These are phyloP conservation scores for Cetonia aurata DNA, from an alignment of 2,888 invertebrate genomes.

Conservation along the genomic window DNA sequence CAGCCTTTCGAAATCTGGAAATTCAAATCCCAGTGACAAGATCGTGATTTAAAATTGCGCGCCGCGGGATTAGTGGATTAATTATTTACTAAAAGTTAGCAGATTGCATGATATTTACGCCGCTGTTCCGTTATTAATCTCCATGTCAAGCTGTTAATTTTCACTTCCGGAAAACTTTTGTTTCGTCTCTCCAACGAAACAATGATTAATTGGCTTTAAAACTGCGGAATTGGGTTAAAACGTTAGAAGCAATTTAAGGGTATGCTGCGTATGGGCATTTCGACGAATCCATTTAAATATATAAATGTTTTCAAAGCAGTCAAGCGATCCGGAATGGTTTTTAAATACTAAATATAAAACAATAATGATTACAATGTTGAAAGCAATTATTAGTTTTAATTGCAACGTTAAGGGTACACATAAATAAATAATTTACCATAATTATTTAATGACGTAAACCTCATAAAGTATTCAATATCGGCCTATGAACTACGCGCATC, in stretches of 20 bases:
- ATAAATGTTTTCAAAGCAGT: background rate
- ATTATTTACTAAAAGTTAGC: constrained; percentile 23
- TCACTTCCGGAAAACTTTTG: constrained; percentile 33
- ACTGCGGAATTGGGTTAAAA: constrained; percentile 8
- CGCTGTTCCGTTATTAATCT: constrained; percentile 33
- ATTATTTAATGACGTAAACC: too few relatives aligned
- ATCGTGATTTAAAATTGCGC: constrained; percentile 9
- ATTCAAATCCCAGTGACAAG: background rate
- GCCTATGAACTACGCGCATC: too few relatives aligned
- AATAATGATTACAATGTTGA: too few relatives aligned
- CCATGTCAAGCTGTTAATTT: constrained; percentile 30
- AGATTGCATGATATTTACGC: constrained; percentile 12
- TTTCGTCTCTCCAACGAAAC: constrained; percentile 17
- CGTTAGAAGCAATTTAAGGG: too few relatives aligned
- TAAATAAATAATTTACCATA: too few relatives aligned
- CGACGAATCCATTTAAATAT: background rate
- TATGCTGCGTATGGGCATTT: too few relatives aligned
- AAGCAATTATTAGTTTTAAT: too few relatives aligned
- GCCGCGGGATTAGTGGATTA: constrained; percentile 17
- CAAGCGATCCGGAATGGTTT: too few relatives aligned
- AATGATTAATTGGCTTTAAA: constrained; percentile 25
- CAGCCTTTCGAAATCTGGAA: too few relatives aligned
- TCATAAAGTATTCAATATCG: too few relatives aligned
- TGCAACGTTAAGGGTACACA: too few relatives aligned
- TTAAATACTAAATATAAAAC: too few relatives aligned